Base-by-base conservation (phyloP, 2,888 invertebrate genomes). In the Latheticus oryzae region DNA sequence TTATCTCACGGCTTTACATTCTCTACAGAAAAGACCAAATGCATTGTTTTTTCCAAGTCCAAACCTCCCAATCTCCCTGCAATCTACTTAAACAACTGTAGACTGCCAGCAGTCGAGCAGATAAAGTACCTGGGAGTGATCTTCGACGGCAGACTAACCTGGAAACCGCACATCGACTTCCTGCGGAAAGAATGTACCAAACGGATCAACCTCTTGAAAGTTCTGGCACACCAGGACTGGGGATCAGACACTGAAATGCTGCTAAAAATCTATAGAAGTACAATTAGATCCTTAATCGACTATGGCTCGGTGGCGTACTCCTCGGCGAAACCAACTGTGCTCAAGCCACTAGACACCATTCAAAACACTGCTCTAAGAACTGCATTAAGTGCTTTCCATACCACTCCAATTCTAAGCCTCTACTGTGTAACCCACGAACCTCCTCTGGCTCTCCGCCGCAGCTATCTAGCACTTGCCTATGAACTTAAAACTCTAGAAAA, bases 61-160 rank as follows among this genome's bases (percentile, higher is more conserved):
- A 24, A 13, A 5, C 8, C 4, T 7, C 5, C 5, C 9, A 4
- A 9, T n/a, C 16, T 8, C 3, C 16, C 4, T 8, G 3, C 5
- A 11, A 16, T 51, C 5, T n/a, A 9, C 8, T 15, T 51, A 35
- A 5, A 37, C 15, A 16, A 24, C 13, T 24, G 2, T 9, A 15
- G 15, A 9, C 43, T 53, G 16, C 4, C 15, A 2, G 17, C 15
- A 19, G 47, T 26, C 2, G 16, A 32, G 1, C 7, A 15, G 2
- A 16, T 37, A 3, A 19, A 37, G 2, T 47, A 37, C 28, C 37
- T 55, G 3, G 54, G 47, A 19, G 28, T 55, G 12, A 55, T 17
- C 7, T 47, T 55, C 11, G 37, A 55, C 9, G 5, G n/a, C 17
- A 15, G 26, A 17, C 7, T 55, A 11, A 55, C 33, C 26, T 55